These are phyloP conservation scores for Lottia scabra DNA, from an alignment of 2,888 invertebrate species.

Conservation along the genomic window DNA sequence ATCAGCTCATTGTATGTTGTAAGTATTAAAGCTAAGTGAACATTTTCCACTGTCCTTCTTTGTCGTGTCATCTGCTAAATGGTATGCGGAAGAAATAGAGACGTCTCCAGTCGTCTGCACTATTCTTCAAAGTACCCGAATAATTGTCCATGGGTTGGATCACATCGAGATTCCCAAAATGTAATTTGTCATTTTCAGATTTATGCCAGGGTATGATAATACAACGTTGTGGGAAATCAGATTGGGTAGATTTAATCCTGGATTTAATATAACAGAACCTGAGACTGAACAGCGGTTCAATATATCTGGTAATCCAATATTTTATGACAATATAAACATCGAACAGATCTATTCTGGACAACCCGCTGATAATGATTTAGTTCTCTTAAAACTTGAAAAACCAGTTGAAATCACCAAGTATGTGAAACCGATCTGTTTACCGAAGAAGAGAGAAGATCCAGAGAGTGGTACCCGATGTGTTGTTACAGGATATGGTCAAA, in stretches of 20 bases:
- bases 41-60: too few species aligned
- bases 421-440: slow-evolving; percentile 84
- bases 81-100: too few species aligned
- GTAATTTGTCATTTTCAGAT: not conserved
- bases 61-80: too few species aligned
- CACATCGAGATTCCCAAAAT: too few species aligned
- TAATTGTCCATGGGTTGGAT: too few species aligned
- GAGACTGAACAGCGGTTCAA: slow-evolving; percentile 11
- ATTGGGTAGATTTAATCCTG: slow-evolving; percentile 12
- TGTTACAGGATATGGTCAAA: slow-evolving; percentile 51
- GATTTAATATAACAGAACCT: not conserved
- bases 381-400: slow-evolving; percentile 77
- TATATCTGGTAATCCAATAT: slow-evolving; percentile 77
- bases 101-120: too few species aligned
- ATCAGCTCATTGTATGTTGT: slow-evolving; percentile 52
- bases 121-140: too few species aligned
- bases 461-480: slow-evolving; percentile 47
- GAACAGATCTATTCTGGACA: slow-evolving; percentile 37
- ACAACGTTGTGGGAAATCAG: slow-evolving; percentile 2
- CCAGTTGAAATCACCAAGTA: slow-evolving; percentile 76
- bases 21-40: not conserved
- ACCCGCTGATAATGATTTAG: slow-evolving; percentile 76
- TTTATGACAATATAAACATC: slow-evolving; percentile 72
- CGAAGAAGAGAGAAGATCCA: slow-evolving; percentile 70
- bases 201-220: not conserved